phyloP scores from a whole-genome alignment of 1,140 invertebrate species.

The Halictus rubicundus region DNA sequence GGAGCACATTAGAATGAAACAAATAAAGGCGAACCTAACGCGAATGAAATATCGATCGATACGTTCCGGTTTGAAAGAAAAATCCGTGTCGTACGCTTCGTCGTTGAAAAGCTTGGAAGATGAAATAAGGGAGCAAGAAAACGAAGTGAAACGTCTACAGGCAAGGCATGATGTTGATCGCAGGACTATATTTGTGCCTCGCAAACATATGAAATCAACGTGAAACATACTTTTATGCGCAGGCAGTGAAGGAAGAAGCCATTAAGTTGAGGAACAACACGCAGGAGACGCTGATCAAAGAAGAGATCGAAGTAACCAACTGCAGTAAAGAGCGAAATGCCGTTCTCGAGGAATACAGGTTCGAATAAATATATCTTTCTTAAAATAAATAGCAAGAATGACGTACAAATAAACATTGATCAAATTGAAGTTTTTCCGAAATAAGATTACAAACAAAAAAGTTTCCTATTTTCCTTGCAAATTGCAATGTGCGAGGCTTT shows the following conservation, averaged over 20 bases:
- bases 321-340: slow-evolving; percentile 84
- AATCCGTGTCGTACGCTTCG: slow-evolving; percentile 87
- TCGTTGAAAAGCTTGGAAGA: slow-evolving; percentile 86
- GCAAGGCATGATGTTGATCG: slow-evolving; percentile 45
- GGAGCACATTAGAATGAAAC: slow-evolving; percentile 88
- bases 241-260: slow-evolving; percentile 86
- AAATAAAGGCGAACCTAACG: slow-evolving; percentile 89
- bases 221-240: slow-evolving; percentile 26
- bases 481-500: too few relatives aligned
- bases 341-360: slow-evolving; percentile 82
- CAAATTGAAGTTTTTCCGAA: too few relatives aligned
- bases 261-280: slow-evolving; percentile 85
- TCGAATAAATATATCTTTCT: background rate
- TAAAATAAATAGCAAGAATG: background rate
- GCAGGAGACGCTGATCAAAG: slow-evolving; percentile 83
- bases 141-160: slow-evolving; percentile 85
- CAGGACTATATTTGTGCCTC: background rate
- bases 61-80: slow-evolving; percentile 85
- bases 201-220: background rate
- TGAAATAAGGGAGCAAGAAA: slow-evolving; percentile 84
- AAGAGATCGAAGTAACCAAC: slow-evolving; percentile 84
- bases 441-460: too few relatives aligned
- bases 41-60: slow-evolving; percentile 88
- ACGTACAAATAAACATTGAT: too few relatives aligned
- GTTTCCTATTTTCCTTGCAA: too few relatives aligned